Evolutionary conservation across 2,888 invertebrate species (phyloP).

Genomic region (Eretmocerus hayati): DNA sequence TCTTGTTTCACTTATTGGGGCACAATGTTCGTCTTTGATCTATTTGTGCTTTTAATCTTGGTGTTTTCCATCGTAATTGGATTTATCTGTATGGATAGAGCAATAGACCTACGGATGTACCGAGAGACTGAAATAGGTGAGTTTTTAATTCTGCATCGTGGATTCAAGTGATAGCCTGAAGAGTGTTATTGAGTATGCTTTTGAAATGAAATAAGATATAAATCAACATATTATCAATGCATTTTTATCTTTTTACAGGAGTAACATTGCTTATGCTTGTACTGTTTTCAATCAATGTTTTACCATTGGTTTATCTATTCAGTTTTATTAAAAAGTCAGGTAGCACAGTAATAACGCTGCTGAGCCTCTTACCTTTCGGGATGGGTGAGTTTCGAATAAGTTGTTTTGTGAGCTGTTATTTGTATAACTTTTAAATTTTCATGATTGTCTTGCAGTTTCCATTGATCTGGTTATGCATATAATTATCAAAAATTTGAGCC

Average conservation of each 20-base stretch:
- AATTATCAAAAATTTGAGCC: conserved; percentile 15
- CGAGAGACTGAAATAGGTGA: conserved; percentile 47
- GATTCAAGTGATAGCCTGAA: neutral
- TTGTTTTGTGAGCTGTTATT: too few species aligned
- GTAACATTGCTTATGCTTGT: neutral
- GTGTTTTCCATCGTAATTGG: conserved; percentile 28
- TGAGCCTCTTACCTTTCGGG: conserved; percentile 33
- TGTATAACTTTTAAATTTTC: too few species aligned
- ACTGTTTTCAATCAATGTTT: conserved; percentile 60
- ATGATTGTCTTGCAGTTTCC: conserved; percentile 33
- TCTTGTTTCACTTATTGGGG: conserved; percentile 58
- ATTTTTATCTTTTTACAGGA: too few species aligned
- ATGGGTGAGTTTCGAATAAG: conserved; percentile 33
- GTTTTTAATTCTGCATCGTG: conserved; percentile 25
- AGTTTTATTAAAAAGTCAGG: conserved; percentile 37
- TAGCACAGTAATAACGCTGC: conserved; percentile 29
- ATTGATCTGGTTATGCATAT: conserved; percentile 33
- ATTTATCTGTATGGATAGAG: conserved; percentile 32
- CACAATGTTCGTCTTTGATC: conserved; percentile 55
- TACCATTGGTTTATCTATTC: conserved; percentile 36
- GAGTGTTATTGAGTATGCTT: neutral
- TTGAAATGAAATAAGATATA: neutral
- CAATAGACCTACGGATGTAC: conserved; percentile 31
- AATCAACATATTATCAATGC: too few species aligned
- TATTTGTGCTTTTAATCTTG: conserved; percentile 40